A percentile compares a stretch with the other conserved stretches of the same genome.
These are phyloP conservation scores for Pararge aegeria DNA, from an alignment of 1,140 invertebrate genomes.

Conservation along the genomic window DNA sequence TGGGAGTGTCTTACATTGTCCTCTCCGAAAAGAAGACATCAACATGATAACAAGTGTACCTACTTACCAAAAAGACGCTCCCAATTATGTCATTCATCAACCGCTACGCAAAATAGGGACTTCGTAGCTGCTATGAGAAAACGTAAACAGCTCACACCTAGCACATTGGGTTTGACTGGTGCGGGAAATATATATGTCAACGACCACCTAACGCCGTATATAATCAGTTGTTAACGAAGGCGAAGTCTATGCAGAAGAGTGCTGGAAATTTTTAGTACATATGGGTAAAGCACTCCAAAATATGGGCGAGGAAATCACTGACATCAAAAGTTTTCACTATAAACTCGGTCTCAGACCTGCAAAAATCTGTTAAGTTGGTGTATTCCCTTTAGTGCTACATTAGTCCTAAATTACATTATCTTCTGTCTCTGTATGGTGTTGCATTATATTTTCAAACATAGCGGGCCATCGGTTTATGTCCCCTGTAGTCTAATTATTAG, in stretches of 20 bases:
- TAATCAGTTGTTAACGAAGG: conserved; percentile 6
- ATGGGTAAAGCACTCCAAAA: conserved; percentile 21
- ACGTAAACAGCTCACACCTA: neutral
- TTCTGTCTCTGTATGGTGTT: no score
- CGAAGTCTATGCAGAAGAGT: conserved; percentile 9
- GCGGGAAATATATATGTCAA: conserved; percentile 3
- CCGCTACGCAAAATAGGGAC: conserved; percentile 8
- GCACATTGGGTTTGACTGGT: neutral
- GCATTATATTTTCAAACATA: no score
- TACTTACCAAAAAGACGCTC: no score
- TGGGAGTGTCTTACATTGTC: no score
- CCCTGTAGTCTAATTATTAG: no score
- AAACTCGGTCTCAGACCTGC: conserved; percentile 10
- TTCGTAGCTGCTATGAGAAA: conserved; percentile 2
- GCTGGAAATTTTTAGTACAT: conserved; percentile 14
- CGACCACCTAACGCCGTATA: conserved; percentile 13
- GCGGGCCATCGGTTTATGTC: no score
- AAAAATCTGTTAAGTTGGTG: neutral
- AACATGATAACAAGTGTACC: no score
- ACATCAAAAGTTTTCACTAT: conserved; percentile 16
- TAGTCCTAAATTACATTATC: no score
- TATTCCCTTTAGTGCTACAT: neutral
- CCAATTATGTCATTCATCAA: conserved; percentile 17
- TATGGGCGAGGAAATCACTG: conserved; percentile 17
- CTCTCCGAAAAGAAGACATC: no score